These are phyloP conservation scores for Stegodyphus dumicola DNA, from an alignment of 1,140 invertebrate species.

Conservation along the genomic window DNA sequence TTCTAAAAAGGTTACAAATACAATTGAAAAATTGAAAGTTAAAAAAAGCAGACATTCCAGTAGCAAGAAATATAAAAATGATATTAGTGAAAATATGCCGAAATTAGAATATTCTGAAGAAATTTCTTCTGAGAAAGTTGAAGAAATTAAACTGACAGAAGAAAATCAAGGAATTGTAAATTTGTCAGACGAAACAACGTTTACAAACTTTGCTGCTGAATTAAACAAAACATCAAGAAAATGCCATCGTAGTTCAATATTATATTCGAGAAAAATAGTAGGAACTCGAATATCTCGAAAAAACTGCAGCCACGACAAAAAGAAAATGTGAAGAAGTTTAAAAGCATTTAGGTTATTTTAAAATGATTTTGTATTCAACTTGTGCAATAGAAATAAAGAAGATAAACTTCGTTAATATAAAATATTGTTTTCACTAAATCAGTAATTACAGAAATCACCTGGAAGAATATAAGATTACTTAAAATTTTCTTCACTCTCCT, in stretches of 20 bases:
- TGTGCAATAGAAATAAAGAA: no score
- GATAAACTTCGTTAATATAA: no score
- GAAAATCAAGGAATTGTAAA: background rate
- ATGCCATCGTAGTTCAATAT: slow-evolving; percentile 39
- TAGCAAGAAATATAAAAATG: background rate
- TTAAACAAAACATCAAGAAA: slow-evolving; percentile 14
- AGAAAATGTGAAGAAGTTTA: no score
- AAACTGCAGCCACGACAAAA: no score
- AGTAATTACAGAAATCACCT: no score
- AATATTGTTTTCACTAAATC: no score
- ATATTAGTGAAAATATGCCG: background rate
- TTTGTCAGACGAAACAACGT: slow-evolving; percentile 19
- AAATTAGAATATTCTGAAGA: background rate
- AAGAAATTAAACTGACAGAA: background rate
- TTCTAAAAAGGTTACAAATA: background rate
- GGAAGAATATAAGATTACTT: no score
- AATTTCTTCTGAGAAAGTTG: background rate
- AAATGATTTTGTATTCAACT: no score
- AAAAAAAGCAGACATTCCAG: background rate
- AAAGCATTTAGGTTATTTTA: no score
- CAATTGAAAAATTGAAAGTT: background rate
- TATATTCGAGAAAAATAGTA: slow-evolving; percentile 21
- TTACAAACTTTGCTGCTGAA: slow-evolving; percentile 30
- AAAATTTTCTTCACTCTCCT: no score
- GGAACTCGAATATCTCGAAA: slow-evolving; percentile 24